Evolutionary conservation across 1,140 invertebrate genomes (phyloP).

Genomic region (Adelges cooleyi): DNA sequence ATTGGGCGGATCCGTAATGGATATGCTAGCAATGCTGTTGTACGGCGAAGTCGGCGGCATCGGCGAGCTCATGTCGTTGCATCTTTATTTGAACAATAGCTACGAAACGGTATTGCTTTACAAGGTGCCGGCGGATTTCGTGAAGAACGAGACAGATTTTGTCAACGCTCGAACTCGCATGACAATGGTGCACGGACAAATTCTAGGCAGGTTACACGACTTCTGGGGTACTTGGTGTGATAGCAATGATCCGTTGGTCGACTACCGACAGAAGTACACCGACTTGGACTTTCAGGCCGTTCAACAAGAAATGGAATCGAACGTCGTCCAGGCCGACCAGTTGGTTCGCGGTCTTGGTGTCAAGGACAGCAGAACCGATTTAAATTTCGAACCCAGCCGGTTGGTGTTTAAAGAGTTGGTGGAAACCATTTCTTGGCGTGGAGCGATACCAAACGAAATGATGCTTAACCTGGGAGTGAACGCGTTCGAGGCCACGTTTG

Average conservation of each 20-base stretch:
- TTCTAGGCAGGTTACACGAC: neutral
- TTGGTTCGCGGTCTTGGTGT: neutral
- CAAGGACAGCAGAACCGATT: neutral
- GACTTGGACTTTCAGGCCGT: neutral
- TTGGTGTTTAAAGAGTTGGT: neutral
- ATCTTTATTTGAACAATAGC: constrained; percentile 1
- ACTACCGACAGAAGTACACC: neutral
- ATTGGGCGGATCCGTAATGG: neutral
- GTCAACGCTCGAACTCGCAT: neutral
- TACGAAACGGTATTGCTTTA: neutral
- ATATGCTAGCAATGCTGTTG: neutral
- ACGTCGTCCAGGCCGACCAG: neutral
- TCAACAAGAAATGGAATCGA: neutral
- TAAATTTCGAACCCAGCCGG: neutral
- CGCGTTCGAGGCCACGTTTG: neutral
- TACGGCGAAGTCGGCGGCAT: neutral
- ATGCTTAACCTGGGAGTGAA: neutral
- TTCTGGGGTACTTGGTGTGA: neutral
- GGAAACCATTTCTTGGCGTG: neutral
- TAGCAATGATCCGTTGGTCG: neutral
- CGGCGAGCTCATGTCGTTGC: neutral
- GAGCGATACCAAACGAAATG: neutral
- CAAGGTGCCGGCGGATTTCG: neutral
- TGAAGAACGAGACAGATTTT: neutral
- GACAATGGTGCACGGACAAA: neutral